Evolutionary conservation across 2,113 vertebrate species (phyloP).

Genomic region (Hipposideros armiger): DNA sequence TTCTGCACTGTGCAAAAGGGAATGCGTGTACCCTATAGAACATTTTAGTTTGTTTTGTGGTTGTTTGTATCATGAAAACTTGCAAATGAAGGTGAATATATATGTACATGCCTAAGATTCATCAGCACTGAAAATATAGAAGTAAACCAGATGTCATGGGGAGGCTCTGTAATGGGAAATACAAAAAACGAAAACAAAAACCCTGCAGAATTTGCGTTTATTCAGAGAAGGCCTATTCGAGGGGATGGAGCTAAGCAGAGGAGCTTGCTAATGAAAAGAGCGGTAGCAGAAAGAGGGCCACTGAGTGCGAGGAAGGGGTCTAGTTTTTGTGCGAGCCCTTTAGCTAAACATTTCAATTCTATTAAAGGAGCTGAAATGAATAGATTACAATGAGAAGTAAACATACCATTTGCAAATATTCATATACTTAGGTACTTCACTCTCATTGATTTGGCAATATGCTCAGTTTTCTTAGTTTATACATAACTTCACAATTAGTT

Average conservation of each 20-base stretch:
- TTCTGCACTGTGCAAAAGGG: not conserved
- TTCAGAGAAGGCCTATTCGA: constrained; percentile 25
- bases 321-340: not conserved
- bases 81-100: not conserved
- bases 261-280: not conserved
- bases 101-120: not conserved
- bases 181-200: not conserved
- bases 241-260: not conserved
- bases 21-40: not conserved
- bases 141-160: not conserved
- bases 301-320: not conserved
- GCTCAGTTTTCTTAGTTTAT: constrained; percentile 35
- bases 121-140: not conserved
- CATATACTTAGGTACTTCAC: not conserved
- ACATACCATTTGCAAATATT: not conserved
- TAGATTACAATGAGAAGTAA: constrained; percentile 11
- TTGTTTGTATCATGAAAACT: constrained; percentile 3
- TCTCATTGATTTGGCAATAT: not conserved
- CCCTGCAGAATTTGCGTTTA: not conserved
- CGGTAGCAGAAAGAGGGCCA: not conserved
- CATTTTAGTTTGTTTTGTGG: constrained; percentile 15
- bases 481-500: not conserved
- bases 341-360: not conserved
- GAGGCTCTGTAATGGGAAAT: not conserved
- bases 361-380: constrained; percentile 12